Percentiles rank a stretch among this genome's conserved stretches.
Conservation (phyloP, 2,797 vertebrate genomes). For the Moxostoma hubbsi region DNA sequence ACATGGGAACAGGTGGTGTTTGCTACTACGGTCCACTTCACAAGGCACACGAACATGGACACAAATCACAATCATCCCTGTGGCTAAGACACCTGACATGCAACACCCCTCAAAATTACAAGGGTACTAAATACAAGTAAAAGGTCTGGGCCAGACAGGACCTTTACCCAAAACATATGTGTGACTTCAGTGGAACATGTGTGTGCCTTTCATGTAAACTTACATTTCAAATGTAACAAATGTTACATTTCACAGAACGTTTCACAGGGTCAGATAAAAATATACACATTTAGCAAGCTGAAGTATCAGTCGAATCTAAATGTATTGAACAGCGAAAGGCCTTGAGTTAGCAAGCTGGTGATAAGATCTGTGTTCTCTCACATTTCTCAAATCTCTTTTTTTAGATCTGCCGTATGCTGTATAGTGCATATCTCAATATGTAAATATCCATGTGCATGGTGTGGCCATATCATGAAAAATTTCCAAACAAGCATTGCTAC, state of each 20-base stretch:
- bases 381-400: neutral
- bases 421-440: too few relatives aligned
- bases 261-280: constrained; percentile 15
- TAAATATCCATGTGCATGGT: too few relatives aligned
- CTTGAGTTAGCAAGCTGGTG: neutral
- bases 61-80: neutral
- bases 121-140: neutral
- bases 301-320: constrained; percentile 1
- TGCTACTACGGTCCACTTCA: constrained; percentile 12
- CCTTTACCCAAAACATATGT: constrained; percentile 27
- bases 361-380: neutral
- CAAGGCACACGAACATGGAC: constrained; percentile 4
- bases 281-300: neutral
- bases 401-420: neutral
- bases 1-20: constrained; percentile 40
- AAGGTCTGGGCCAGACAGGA: neutral
- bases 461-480: too few relatives aligned
- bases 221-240: constrained; percentile 6
- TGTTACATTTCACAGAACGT: constrained; percentile 31
- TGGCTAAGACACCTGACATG: neutral
- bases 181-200: constrained; percentile 17
- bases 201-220: constrained; percentile 7
- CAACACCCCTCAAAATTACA: constrained; percentile 5
- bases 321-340: neutral
- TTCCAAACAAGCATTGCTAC: too few relatives aligned